Percentiles rank a stretch among this genome's conserved stretches.
Evolutionary conservation across 2,797 vertebrate genomes (phyloP).

Genomic region (Chiloscyllium punctatum): DNA sequence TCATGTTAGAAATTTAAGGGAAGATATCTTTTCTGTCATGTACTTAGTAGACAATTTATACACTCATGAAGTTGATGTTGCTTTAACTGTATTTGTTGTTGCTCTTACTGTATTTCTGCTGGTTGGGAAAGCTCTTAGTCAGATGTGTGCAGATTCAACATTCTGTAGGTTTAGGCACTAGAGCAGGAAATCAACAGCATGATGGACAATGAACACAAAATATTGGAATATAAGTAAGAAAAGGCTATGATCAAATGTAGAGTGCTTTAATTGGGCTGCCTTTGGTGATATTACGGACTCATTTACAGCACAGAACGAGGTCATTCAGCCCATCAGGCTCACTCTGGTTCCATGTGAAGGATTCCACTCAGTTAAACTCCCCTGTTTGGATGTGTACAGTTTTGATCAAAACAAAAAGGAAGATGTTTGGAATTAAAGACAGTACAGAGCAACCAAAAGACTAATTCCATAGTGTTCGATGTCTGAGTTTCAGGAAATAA

Average conservation of each 20-base stretch:
- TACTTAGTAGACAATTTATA: too few relatives aligned
- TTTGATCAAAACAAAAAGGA: not conserved
- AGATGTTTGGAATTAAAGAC: not conserved
- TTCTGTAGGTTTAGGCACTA: not conserved
- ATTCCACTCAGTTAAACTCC: too few relatives aligned
- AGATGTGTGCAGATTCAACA: not conserved
- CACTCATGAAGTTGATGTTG: too few relatives aligned
- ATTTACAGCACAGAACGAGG: too few relatives aligned
- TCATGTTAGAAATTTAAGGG: too few relatives aligned
- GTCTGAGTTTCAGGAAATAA: not conserved
- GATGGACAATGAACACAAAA: not conserved
- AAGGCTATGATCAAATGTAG: not conserved
- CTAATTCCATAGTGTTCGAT: not conserved
- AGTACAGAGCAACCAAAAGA: not conserved
- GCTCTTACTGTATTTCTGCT: not conserved
- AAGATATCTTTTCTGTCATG: too few relatives aligned
- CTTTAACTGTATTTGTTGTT: too few relatives aligned
- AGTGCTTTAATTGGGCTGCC: not conserved
- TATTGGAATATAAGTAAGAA: not conserved
- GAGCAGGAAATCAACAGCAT: not conserved
- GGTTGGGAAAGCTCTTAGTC: not conserved
- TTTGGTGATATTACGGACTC: not conserved
- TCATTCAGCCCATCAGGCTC: too few relatives aligned
- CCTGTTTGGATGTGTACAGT: not conserved
- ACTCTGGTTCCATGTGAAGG: too few relatives aligned